phyloP scores from a whole-genome alignment of 1,140 invertebrate genomes.

The Bacillus rossius region DNA sequence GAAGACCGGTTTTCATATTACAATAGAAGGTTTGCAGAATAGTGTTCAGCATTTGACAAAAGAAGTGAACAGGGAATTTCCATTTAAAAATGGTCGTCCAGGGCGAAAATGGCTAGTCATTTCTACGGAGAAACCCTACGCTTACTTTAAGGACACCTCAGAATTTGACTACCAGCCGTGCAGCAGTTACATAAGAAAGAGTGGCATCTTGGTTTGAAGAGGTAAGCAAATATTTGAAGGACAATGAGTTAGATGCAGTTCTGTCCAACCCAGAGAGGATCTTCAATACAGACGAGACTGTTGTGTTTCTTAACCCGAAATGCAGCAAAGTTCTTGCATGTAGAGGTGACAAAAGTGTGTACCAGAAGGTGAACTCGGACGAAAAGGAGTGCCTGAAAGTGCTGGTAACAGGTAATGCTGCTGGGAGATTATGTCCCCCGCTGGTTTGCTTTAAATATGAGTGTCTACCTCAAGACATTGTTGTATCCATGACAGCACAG shows the following conservation, averaged over 20 bases:
- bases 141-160: no score
- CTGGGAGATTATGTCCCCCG: conserved; percentile 31
- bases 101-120: no score
- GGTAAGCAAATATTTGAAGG: background rate
- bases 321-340: conserved; percentile 25
- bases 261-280: conserved; percentile 17
- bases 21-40: no score
- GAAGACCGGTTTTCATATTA: no score
- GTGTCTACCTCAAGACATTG: conserved; percentile 29
- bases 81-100: no score
- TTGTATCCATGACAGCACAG: conserved; percentile 22
- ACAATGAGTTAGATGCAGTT: background rate
- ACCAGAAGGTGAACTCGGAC: conserved; percentile 28
- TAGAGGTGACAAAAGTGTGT: conserved; percentile 30
- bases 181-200: no score
- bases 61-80: no score
- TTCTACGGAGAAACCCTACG: no score
- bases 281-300: conserved; percentile 39
- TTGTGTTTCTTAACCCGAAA: conserved; percentile 27
- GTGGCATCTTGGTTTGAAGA: no score
- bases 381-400: conserved; percentile 39
- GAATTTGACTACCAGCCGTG: no score
- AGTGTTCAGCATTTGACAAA: no score
- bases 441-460: conserved; percentile 37
- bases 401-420: conserved; percentile 36